Base-by-base conservation (phyloP, 2,888 invertebrate species). In the Pocota personata region DNA sequence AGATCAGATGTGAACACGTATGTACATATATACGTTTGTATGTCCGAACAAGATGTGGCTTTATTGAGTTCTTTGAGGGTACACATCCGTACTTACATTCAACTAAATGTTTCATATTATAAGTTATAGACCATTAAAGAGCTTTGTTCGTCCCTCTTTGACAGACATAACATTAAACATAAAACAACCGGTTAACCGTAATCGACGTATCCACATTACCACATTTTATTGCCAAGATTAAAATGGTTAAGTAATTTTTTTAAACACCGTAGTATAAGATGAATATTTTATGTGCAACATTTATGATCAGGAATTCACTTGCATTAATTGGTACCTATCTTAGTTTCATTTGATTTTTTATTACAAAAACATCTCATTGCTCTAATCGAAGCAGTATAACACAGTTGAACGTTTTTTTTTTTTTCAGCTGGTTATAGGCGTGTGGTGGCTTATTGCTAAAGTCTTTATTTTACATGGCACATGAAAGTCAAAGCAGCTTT, bases 161-260 rank as follows among this genome's bases (percentile, higher is more conserved):
- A n/a, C 27, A 27, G 14, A 52, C n/a, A n/a, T 19, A 52, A 27
- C 50, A 52, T 52, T 27, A 52, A 52, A 3, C 50, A 52, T 52
- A 52, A 52, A 52, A 52, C n/a, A 27, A 52, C 50, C 50, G 50
- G 50, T 52, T 52, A 52, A 1, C n/a, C 24, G 14, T 52, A 52
- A 24, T 24, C 24, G 24, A 52, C 24, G 50, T 10, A 52, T 52
- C n/a, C 24, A 27, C 27, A 52, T 24, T 52, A 52, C 50, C 27
- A 19, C n/a, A 19, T 52, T 52, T 52, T 52, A 24, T 27, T 52
- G 27, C 24, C 12, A 27, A 52, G 50, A 27, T 46, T 52, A 40
- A 52, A 52, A 52, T 27, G 12, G 50, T 52, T 24, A 27, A 52
- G 3, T 27, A 27, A 12, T 52, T 52, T n/a, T 27, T 27, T 27